These are phyloP conservation scores for Mareca penelope DNA, from an alignment of 2,797 vertebrate genomes.

Conservation along the genomic window DNA sequence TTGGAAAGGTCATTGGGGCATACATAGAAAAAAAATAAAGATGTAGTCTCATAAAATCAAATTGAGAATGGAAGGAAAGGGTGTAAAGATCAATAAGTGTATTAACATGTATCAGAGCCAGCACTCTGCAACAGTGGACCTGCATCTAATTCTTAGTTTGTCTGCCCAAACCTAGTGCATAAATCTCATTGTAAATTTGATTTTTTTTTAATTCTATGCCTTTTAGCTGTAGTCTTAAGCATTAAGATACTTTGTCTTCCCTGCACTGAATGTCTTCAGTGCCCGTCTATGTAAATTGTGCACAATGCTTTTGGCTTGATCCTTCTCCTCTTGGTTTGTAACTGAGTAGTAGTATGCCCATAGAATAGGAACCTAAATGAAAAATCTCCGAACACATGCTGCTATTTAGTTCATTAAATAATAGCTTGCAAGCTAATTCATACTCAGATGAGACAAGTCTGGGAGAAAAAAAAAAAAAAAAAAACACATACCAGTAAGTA, in stretches of 20 bases:
- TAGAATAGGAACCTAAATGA: constrained; percentile 15
- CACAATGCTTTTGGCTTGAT: neutral
- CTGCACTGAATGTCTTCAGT: neutral
- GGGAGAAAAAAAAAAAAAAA: neutral
- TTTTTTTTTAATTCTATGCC: neutral
- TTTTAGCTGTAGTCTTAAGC: neutral
- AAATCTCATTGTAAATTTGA: neutral
- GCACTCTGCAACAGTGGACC: neutral
- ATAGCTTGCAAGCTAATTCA: constrained; percentile 52
- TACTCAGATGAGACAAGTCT: neutral
- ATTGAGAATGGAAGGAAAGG: neutral
- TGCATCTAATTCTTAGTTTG: neutral
- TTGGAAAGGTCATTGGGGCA: neutral
- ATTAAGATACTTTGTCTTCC: neutral
- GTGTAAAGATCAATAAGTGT: neutral
- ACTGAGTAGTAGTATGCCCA: neutral
- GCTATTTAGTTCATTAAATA: constrained; percentile 56
- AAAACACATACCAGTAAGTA: constrained; percentile 25
- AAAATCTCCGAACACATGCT: constrained; percentile 34
- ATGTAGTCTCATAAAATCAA: neutral
- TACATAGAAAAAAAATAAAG: neutral
- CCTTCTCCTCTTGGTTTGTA: constrained; percentile 1
- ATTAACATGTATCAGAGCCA: neutral
- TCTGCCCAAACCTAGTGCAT: neutral
- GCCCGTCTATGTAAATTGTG: neutral